phyloP scores from a whole-genome alignment of 2,888 invertebrate genomes.

The Chymomyza procnemis region DNA sequence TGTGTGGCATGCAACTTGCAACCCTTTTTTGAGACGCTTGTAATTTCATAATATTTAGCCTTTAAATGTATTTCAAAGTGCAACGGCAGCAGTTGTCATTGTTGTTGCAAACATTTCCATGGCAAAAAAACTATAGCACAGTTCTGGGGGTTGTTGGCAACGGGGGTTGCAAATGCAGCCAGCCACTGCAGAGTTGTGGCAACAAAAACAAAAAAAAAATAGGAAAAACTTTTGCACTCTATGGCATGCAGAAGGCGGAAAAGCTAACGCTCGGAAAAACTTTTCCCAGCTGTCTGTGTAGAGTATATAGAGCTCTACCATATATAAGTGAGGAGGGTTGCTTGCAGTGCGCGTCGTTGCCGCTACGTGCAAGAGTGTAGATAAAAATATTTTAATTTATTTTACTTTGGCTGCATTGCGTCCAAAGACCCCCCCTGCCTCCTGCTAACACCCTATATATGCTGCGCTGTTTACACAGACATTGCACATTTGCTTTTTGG shows the following conservation, averaged over 20 bases:
- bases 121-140: constrained; percentile 4
- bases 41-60: constrained; percentile 1
- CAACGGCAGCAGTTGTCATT: neutral
- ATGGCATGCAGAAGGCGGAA: constrained; percentile 1
- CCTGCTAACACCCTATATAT: neutral
- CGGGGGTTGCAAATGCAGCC: constrained; percentile 6
- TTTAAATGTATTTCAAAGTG: constrained; percentile 3
- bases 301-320: constrained; percentile 22
- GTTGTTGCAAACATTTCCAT: neutral
- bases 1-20: constrained; percentile 1
- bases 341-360: constrained; percentile 23
- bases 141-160: neutral
- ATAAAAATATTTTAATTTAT: constrained; percentile 70
- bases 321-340: constrained; percentile 7
- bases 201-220: too few species aligned
- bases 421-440: constrained; percentile 5
- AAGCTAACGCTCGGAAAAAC: constrained; percentile 1
- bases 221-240: constrained; percentile 38
- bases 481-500: constrained; percentile 47
- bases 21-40: neutral
- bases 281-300: constrained; percentile 2
- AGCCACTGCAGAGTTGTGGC: neutral
- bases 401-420: constrained; percentile 56
- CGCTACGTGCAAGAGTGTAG: constrained; percentile 68
- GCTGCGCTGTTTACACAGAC: constrained; percentile 22